Conservation (phyloP, 2,888 invertebrate species). For the Phlogophora meticulosa region DNA sequence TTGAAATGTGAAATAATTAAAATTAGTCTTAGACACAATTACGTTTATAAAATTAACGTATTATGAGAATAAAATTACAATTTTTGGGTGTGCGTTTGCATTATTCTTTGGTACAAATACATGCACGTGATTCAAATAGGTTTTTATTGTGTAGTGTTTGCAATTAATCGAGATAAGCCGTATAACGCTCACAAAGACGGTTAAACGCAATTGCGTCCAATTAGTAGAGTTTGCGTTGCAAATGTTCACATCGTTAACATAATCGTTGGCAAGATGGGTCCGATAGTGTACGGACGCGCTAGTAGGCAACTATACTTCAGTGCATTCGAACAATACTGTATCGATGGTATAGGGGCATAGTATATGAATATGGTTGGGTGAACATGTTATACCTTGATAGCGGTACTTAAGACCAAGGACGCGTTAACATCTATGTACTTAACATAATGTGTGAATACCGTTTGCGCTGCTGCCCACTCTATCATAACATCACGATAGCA, state of each 20-base stretch:
- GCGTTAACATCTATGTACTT: constrained; percentile 1
- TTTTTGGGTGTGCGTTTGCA: constrained; percentile 31
- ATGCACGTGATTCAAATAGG: constrained; percentile 75
- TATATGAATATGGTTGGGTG: constrained; percentile 56
- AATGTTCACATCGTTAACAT: constrained; percentile 88
- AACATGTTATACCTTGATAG: constrained; percentile 39
- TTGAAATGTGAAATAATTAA: constrained; percentile 56
- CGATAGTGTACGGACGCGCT: constrained; percentile 67
- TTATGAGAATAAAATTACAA: constrained; percentile 44
- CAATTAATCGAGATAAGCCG: constrained; percentile 80
- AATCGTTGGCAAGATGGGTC: constrained; percentile 74
- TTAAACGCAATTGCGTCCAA: constrained; percentile 84
- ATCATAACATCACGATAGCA: background rate
- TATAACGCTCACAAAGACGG: constrained; percentile 81
- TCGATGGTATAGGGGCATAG: constrained; percentile 57
- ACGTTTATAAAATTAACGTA: constrained; percentile 40
- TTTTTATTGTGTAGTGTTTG: constrained; percentile 77
- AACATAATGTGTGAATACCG: constrained; percentile 6
- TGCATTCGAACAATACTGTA: constrained; percentile 70
- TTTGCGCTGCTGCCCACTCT: background rate
- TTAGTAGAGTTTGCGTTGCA: constrained; percentile 80
- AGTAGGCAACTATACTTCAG: constrained; percentile 65
- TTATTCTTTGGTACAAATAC: constrained; percentile 52
- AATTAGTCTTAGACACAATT: constrained; percentile 50
- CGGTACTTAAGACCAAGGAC: constrained; percentile 29